A percentile compares a stretch with the other conserved stretches of the same genome.
Conservation (phyloP, 2,113 vertebrate genomes). For the Mobula hypostoma region DNA sequence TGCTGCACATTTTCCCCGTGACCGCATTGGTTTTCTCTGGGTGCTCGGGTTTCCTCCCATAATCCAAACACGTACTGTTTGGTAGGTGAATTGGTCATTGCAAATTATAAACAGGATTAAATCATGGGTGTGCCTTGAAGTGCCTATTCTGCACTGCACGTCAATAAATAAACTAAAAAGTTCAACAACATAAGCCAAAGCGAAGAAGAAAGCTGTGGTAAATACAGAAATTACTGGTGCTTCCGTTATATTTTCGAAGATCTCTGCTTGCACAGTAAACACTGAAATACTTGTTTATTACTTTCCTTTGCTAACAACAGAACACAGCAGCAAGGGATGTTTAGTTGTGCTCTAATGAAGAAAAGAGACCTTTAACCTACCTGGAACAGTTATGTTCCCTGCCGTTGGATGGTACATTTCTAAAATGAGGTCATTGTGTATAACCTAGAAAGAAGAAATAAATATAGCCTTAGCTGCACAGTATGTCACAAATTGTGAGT, state of each 20-base stretch:
- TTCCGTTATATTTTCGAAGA: background rate
- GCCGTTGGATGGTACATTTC: conserved; percentile 81
- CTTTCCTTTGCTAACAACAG: background rate
- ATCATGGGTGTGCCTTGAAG: no score
- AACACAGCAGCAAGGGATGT: background rate
- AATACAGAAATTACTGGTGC: background rate
- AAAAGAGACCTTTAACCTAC: conserved; percentile 53
- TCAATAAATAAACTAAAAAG: background rate
- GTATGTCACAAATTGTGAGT: background rate
- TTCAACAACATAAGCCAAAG: background rate
- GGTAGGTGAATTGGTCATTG: no score
- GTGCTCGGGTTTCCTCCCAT: no score
- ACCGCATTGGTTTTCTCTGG: no score
- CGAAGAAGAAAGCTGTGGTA: background rate
- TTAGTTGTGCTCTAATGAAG: conserved; percentile 34
- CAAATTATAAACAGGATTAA: no score
- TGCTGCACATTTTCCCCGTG: no score
- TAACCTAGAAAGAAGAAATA: conserved; percentile 63
- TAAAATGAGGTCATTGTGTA: conserved; percentile 79
- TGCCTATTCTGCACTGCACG: no score
- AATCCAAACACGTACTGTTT: no score
- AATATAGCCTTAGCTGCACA: background rate
- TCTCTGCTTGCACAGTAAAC: background rate
- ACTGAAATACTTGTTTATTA: background rate
- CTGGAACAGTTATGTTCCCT: conserved; percentile 75